Evolutionary conservation across 2,797 vertebrate species (phyloP).

Genomic region (Vireo griseus): DNA sequence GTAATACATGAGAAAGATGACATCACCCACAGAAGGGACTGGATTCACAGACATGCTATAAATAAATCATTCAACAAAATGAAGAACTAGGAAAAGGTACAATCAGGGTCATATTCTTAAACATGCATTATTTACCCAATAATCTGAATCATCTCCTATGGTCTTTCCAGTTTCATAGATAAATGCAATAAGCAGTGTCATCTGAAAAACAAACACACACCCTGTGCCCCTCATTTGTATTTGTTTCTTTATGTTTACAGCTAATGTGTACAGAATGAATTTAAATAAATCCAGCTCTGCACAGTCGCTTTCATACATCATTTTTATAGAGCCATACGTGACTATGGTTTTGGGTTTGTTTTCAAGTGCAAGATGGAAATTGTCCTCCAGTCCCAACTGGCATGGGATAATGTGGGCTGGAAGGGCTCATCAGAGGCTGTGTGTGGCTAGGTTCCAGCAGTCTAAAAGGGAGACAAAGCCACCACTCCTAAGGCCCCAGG

Average conservation of each 20-base stretch:
- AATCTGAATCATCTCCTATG: neutral
- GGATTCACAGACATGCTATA: neutral
- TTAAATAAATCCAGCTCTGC: neutral
- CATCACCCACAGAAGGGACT: conserved; percentile 19
- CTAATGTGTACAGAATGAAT: neutral
- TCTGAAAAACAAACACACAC: neutral
- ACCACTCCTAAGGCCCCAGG: neutral
- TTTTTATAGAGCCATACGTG: neutral
- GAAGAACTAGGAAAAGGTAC: neutral
- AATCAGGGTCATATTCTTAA: neutral
- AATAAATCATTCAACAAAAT: conserved; percentile 41
- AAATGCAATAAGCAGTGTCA: neutral
- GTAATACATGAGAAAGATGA: conserved; percentile 44
- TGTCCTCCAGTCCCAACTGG: neutral
- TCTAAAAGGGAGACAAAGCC: neutral
- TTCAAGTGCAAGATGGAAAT: neutral
- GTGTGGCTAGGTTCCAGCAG: neutral
- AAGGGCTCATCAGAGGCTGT: rapidly evolving
- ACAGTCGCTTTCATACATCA: rapidly evolving
- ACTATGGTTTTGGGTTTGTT: neutral
- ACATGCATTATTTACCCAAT: conserved; percentile 23
- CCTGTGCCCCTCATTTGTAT: rapidly evolving
- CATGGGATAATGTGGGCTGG: neutral
- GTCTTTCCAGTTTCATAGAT: neutral
- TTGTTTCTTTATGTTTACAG: neutral